phyloP scores from a whole-genome alignment of 2,888 invertebrate species.

The Orthosia gothica region DNA sequence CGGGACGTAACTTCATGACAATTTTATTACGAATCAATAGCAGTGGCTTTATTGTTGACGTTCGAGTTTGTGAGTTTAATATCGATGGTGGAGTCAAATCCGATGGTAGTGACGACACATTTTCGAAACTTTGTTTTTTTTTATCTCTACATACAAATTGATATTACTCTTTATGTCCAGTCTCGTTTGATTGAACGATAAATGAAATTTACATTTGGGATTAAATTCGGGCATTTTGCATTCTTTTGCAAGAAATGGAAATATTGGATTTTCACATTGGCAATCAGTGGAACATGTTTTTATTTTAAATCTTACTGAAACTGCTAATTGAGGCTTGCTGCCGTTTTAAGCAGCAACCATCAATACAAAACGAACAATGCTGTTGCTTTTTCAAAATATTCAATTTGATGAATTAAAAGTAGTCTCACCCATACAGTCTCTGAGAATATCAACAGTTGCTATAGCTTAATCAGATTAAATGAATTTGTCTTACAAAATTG shows the following conservation, averaged over 20 bases:
- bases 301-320: not conserved
- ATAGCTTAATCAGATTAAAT: constrained; percentile 18
- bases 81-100: constrained; percentile 31
- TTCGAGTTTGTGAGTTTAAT: constrained; percentile 36
- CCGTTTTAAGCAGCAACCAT: not conserved
- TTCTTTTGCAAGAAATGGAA: constrained; percentile 16
- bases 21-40: constrained; percentile 61
- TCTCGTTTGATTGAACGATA: constrained; percentile 41
- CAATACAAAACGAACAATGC: not conserved
- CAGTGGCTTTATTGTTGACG: constrained; percentile 44
- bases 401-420: constrained; percentile 15
- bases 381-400: not conserved
- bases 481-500: constrained; percentile 40
- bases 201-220: constrained; percentile 49
- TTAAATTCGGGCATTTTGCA: constrained; percentile 13
- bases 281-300: constrained; percentile 27
- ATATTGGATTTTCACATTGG: constrained; percentile 18
- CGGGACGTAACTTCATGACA: constrained; percentile 52
- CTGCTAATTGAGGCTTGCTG: not conserved
- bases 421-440: not conserved
- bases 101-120: constrained; percentile 14
- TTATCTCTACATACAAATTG: constrained; percentile 30
- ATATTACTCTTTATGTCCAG: constrained; percentile 23
- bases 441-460: constrained; percentile 10
- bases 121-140: constrained; percentile 41